Evolutionary conservation across 2,113 vertebrate species (phyloP), one percentile per base, ranked within the genome.

Genomic region (Sinosuthora webbiana): DNA sequence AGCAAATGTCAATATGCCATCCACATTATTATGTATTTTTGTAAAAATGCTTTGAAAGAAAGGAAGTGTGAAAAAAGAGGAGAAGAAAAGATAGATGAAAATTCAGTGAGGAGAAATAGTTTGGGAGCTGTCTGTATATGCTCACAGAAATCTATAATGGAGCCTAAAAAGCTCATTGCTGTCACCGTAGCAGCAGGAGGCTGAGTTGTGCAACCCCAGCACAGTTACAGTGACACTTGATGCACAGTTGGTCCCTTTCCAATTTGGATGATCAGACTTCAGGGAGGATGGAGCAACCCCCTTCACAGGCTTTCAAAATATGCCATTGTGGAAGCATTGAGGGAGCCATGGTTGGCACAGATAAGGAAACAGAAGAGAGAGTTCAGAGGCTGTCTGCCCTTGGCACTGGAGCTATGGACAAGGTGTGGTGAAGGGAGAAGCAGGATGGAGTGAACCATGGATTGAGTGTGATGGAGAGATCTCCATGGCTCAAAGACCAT

Each of bases 311-410:
- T 37, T 24, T 63, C 53, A 49, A 31, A 59, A 55, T 7, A 27
- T 22, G 15, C 11, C 3, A 2, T 35, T 19, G 13, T 24, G 18
- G 57, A 47, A 87, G 27, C 30, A 55, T 7, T 10, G 18, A 82
- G 44, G 45, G 33, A 85, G 24, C 42, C 30, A 4, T 1, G 3
- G 47, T 15, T 0, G 2, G 7, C 15, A 19, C 11, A 15, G 33
- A 42, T 37, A 55, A 57, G 30, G 13, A 49, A 77, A 19, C 13
- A 67, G 16, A 50, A 65, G 13, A 25, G 25, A 55, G 8, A 63
- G 15, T 47, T 70, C 60, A n/a, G 39, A 65, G 60, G 21, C 8
- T 77, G 10, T 30, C 42, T 83, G 50, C 5, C 8, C 39, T 37
- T 55, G 45, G 15, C 33, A 56, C 21, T 6, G 35, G 44, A 74